Conservation (phyloP, 1,140 invertebrate species). For the Oedothorax gibbosus region DNA sequence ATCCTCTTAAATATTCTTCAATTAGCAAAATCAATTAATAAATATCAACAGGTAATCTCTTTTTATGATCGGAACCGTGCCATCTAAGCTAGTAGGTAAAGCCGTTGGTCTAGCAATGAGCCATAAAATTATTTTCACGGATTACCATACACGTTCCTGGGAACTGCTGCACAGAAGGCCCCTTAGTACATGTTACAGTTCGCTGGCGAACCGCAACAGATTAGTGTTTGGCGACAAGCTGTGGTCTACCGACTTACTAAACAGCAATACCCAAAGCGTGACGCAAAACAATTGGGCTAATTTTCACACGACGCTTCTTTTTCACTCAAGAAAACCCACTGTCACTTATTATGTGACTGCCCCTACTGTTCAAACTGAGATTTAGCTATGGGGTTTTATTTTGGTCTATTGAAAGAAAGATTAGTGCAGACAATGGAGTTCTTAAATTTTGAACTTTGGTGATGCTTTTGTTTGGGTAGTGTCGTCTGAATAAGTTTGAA, state of each 20-base stretch:
- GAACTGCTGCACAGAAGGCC: neutral
- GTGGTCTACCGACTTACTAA: conserved; percentile 1
- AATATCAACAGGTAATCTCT: neutral
- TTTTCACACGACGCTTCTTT: neutral
- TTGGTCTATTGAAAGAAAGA: no score
- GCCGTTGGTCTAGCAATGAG: neutral
- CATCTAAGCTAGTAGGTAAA: conserved; percentile 14
- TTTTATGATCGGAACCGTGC: neutral
- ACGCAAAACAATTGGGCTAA: neutral
- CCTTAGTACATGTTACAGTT: conserved; percentile 15
- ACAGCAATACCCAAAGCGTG: neutral
- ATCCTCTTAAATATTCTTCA: no score
- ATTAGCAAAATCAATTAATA: no score
- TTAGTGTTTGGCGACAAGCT: neutral
- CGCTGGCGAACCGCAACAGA: conserved; percentile 31
- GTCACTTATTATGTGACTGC: no score
- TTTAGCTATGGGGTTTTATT: no score
- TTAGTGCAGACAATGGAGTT: no score
- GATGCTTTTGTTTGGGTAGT: no score
- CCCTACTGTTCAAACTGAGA: no score
- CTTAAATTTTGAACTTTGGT: no score
- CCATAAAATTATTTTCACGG: conserved; percentile 15
- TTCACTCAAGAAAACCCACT: conserved; percentile 1
- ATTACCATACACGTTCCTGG: neutral
- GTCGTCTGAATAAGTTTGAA: no score